phyloP scores from a whole-genome alignment of 2,113 vertebrate species.

The Pica pica region DNA sequence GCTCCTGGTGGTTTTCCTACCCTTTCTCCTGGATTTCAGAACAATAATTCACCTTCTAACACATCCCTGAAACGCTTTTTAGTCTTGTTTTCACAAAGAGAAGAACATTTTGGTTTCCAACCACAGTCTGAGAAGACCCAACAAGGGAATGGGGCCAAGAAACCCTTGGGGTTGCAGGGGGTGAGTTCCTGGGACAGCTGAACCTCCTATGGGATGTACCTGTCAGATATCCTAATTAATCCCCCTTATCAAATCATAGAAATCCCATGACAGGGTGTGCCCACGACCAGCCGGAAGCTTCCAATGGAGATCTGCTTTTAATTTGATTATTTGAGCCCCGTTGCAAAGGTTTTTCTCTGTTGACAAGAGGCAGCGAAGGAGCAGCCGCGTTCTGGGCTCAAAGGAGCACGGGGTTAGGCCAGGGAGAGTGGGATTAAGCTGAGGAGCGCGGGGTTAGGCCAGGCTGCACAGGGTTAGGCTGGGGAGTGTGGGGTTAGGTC shows the following conservation, averaged over 20 bases:
- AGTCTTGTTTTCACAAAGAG: accelerated
- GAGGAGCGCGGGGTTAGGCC: neutral
- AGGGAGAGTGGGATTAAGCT: neutral
- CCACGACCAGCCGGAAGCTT: neutral
- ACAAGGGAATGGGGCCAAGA: neutral
- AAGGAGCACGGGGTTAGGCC: neutral
- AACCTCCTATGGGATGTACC: accelerated
- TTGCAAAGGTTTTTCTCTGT: neutral
- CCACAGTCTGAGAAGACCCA: no score
- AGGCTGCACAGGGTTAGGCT: neutral
- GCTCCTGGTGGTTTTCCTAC: neutral
- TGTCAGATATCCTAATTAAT: neutral
- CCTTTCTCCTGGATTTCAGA: neutral
- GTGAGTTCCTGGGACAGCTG: no score
- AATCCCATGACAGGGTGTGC: neutral
- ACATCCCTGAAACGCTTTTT: accelerated
- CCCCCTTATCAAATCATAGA: accelerated
- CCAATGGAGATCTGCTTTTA: no score
- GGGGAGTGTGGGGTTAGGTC: no score
- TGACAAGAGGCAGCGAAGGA: neutral
- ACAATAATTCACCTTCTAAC: accelerated
- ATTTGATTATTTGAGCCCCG: accelerated
- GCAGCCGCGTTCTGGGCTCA: accelerated
- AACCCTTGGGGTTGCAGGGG: neutral
- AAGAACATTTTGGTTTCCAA: neutral